phyloP scores from a whole-genome alignment of 92 coral and sea anemone species.

The Siderastrea siderea region DNA sequence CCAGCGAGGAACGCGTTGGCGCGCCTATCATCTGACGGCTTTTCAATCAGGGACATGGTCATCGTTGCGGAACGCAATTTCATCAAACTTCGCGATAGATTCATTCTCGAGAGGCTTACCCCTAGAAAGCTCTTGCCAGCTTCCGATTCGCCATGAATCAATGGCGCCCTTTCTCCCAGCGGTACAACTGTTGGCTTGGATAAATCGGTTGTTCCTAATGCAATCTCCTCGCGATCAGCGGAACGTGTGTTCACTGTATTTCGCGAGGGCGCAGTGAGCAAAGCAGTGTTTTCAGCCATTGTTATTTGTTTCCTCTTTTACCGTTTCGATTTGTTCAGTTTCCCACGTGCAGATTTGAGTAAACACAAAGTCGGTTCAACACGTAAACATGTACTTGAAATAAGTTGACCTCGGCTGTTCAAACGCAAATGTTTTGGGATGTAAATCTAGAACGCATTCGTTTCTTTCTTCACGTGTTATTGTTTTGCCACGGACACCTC shows the following conservation, averaged over 20 bases:
- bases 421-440: not conserved
- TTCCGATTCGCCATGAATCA: slow-evolving; percentile 1
- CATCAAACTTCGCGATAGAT: slow-evolving; percentile 37
- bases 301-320: not conserved
- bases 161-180: slow-evolving; percentile 13
- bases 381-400: slow-evolving; percentile 15
- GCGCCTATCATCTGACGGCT: slow-evolving; percentile 41
- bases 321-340: not conserved
- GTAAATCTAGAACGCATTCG: not conserved
- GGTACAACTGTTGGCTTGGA: slow-evolving; percentile 49
- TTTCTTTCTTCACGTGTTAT: not conserved
- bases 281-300: slow-evolving; percentile 8
- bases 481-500: not conserved
- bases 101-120: slow-evolving; percentile 26
- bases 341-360: slow-evolving; percentile 7
- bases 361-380: not conserved
- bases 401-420: not conserved
- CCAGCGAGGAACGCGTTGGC: slow-evolving; percentile 47
- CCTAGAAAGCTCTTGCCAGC: slow-evolving; percentile 21
- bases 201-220: slow-evolving; percentile 4
- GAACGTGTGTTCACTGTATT: not conserved
- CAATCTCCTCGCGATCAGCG: slow-evolving; percentile 12
- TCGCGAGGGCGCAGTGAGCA: not conserved
- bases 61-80: slow-evolving; percentile 48
- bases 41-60: slow-evolving; percentile 51